Percentiles rank a stretch among this genome's conserved stretches.
Evolutionary conservation across 1,140 invertebrate species (phyloP).

Genomic region (Anadara kagoshimensis): DNA sequence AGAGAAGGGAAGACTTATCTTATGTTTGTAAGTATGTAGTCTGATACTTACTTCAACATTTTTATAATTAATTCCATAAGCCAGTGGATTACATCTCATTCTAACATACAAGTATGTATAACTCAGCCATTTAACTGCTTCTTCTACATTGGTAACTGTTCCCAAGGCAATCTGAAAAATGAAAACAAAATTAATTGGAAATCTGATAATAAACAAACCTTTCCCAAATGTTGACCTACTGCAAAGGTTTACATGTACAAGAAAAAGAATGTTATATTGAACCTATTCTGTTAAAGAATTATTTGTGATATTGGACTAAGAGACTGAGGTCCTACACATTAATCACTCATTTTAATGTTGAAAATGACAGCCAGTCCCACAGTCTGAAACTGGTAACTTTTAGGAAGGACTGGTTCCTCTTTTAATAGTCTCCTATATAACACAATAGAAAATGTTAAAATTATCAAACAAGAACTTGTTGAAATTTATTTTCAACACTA

Average conservation of each 20-base stretch:
- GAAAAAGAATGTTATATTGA: neutral
- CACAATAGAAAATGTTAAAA: no score
- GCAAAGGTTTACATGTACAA: neutral
- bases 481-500: no score
- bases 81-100: constrained; percentile 94
- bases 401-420: no score
- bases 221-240: neutral
- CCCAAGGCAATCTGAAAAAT: constrained; percentile 86
- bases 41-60: constrained; percentile 73
- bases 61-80: constrained; percentile 87
- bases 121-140: constrained; percentile 97
- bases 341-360: no score
- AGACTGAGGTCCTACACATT: no score
- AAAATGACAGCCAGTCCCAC: no score
- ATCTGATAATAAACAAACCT: neutral
- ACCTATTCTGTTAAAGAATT: no score
- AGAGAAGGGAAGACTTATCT: no score
- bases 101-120: constrained; percentile 97
- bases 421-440: no score
- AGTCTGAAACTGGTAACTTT: no score
- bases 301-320: no score
- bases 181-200: neutral
- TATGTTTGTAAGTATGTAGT: neutral
- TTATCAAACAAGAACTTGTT: no score
- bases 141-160: constrained; percentile 95